Evolutionary conservation across 2,797 vertebrate genomes (phyloP).

Genomic region (Erithacus rubecula): DNA sequence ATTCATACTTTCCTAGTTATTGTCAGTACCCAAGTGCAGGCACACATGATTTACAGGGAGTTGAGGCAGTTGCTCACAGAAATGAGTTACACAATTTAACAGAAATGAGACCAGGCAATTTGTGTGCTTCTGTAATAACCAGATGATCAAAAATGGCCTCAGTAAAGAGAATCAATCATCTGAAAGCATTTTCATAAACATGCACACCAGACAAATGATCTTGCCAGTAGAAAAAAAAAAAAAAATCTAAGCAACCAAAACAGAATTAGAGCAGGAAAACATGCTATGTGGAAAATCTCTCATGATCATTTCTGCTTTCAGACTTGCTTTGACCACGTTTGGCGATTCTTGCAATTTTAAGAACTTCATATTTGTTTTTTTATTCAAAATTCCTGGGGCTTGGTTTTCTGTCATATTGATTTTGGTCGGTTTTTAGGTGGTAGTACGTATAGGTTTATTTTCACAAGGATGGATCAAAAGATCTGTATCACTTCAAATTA

Average conservation of each 20-base stretch:
- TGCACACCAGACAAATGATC: background rate
- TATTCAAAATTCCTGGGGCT: background rate
- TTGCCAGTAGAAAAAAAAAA: background rate
- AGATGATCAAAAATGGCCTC: conserved; percentile 28
- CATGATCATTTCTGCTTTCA: background rate
- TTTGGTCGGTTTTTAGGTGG: background rate
- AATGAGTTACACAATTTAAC: background rate
- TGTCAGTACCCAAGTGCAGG: background rate
- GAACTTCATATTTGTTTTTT: background rate
- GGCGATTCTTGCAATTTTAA: background rate
- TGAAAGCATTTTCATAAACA: background rate
- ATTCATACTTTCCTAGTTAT: background rate
- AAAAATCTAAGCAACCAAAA: background rate
- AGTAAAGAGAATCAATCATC: background rate
- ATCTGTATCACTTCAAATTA: background rate
- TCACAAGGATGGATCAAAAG: background rate
- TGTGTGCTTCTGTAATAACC: background rate
- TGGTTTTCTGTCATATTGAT: background rate
- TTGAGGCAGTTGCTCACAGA: background rate
- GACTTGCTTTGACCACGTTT: background rate
- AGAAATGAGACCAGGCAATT: background rate
- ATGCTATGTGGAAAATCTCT: background rate
- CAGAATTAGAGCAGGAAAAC: background rate
- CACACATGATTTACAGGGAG: background rate
- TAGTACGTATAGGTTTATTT: background rate